Conservation (phyloP, 2,888 invertebrate species). For the Pegoplata infirma region DNA sequence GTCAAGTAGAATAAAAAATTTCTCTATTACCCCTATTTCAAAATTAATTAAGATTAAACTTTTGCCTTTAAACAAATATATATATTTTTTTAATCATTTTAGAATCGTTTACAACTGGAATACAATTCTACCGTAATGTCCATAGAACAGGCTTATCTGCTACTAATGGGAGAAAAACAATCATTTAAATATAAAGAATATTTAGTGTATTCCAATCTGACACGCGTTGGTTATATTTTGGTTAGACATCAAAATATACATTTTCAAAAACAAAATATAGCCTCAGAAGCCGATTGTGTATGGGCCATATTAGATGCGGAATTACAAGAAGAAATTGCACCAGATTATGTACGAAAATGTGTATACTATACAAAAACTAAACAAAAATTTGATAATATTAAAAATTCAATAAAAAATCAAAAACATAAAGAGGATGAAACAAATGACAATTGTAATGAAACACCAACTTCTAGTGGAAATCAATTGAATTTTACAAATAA, state of each 20-base stretch:
- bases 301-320: conserved; percentile 71
- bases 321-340: conserved; percentile 66
- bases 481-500: conserved; percentile 36
- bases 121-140: conserved; percentile 70
- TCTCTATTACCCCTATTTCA: no score
- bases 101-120: conserved; percentile 75
- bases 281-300: conserved; percentile 69
- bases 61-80: no score
- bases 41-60: no score
- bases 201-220: conserved; percentile 73
- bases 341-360: conserved; percentile 66
- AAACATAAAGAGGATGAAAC: background rate
- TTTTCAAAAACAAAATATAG: conserved; percentile 48
- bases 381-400: conserved; percentile 65
- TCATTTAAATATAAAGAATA: conserved; percentile 71
- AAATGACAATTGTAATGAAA: background rate
- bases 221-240: conserved; percentile 75
- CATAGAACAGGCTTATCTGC: conserved; percentile 74
- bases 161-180: conserved; percentile 71
- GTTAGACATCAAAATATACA: conserved; percentile 67
- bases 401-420: conserved; percentile 64
- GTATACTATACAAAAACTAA: conserved; percentile 63
- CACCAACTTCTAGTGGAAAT: background rate
- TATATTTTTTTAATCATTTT: conserved; percentile 5
- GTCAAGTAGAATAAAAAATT: no score